These are phyloP conservation scores for Muscicapa striata DNA, from an alignment of 2,797 vertebrate genomes.

Conservation along the genomic window DNA sequence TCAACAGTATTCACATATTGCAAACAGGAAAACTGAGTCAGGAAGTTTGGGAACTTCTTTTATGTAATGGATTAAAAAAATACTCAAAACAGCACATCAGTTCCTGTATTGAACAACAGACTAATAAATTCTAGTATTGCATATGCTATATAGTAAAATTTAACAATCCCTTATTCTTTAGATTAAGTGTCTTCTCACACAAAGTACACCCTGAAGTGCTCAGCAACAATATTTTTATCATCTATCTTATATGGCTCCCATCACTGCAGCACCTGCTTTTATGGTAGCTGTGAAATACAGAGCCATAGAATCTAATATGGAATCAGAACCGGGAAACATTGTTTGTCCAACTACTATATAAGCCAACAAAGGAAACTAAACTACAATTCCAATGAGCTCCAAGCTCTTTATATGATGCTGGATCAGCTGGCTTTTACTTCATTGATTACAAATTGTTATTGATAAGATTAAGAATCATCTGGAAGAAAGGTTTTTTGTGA, in stretches of 20 bases:
- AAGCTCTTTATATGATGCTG: not conserved
- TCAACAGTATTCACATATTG: not conserved
- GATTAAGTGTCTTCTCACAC: constrained; percentile 43
- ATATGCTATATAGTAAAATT: constrained; percentile 54
- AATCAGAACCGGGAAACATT: not conserved
- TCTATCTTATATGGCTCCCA: constrained; percentile 10
- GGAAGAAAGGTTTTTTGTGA: not conserved
- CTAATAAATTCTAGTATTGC: constrained; percentile 45
- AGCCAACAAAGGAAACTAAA: not conserved
- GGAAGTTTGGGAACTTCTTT: not conserved
- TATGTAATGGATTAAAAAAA: not conserved
- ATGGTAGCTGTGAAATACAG: constrained; percentile 36
- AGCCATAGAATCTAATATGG: not conserved
- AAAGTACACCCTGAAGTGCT: constrained; percentile 23
- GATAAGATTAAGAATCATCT: constrained; percentile 4
- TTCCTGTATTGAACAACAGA: not conserved
- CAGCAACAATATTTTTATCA: constrained; percentile 45
- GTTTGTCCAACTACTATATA: not conserved
- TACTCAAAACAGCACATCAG: not conserved
- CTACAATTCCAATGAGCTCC: not conserved
- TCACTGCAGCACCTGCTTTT: constrained; percentile 30
- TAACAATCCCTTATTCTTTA: constrained; percentile 59
- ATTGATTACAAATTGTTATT: not conserved
- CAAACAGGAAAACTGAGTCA: not conserved
- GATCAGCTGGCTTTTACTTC: not conserved